A percentile compares a stretch with the other conserved stretches of the same genome.
Evolutionary conservation across 1,140 invertebrate genomes (phyloP).

Genomic region (Drosophila nigrodunni): DNA sequence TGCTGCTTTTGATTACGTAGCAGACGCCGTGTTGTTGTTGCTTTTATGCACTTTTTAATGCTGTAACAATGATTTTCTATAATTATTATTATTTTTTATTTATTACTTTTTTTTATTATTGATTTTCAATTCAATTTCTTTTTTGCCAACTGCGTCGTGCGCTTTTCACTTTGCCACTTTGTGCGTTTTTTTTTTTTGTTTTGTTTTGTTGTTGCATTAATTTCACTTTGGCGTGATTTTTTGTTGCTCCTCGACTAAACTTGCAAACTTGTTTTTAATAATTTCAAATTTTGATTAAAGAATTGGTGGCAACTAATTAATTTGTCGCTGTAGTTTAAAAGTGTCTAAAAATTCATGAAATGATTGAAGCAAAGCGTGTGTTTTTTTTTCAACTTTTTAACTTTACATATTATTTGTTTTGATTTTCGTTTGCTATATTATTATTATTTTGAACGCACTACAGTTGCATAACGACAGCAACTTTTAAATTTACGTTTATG

Average conservation of each 20-base stretch:
- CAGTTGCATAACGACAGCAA: conserved; percentile 73
- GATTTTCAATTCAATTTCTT: conserved; percentile 52
- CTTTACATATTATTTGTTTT: conserved; percentile 29
- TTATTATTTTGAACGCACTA: conserved; percentile 68
- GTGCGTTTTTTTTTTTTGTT: neutral
- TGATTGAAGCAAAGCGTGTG: neutral
- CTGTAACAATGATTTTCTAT: conserved; percentile 72
- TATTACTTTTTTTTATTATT: conserved; percentile 45
- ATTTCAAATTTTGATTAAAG: conserved; percentile 33
- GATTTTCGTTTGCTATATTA: conserved; percentile 43
- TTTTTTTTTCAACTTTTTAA: neutral
- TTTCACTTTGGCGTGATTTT: conserved; percentile 49
- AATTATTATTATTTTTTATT: conserved; percentile 43
- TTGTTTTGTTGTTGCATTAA: conserved; percentile 34
- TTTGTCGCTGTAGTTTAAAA: conserved; percentile 9
- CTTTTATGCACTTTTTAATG: conserved; percentile 50
- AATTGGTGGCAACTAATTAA: conserved; percentile 23
- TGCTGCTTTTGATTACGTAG: conserved; percentile 76
- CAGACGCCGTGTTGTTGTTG: conserved; percentile 20
- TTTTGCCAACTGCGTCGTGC: conserved; percentile 26
- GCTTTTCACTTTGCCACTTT: conserved; percentile 67
- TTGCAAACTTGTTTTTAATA: conserved; percentile 61
- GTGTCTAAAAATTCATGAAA: conserved; percentile 13
- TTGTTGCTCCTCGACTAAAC: neutral
- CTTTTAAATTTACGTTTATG: conserved; percentile 39